These are phyloP conservation scores for Penaeus monodon DNA, from an alignment of 2,888 invertebrate species.

Conservation along the genomic window DNA sequence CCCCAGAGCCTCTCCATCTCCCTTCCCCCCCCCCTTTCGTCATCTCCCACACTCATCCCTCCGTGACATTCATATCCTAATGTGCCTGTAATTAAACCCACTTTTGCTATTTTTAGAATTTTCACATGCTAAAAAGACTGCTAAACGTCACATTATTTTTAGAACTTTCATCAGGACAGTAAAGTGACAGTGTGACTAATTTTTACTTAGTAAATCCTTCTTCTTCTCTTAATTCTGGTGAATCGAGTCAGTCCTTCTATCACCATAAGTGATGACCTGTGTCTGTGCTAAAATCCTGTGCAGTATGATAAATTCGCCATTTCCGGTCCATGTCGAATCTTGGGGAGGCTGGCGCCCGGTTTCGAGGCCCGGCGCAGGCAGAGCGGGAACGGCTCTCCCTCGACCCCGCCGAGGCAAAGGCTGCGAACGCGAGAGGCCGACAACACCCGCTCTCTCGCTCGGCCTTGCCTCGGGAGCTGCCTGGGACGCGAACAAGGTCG, in stretches of 20 bases:
- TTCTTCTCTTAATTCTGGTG: constrained; percentile 41
- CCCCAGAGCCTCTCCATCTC: not conserved
- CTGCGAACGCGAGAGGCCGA: too few relatives aligned
- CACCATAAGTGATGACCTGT: constrained; percentile 38
- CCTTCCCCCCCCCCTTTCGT: constrained; percentile 3
- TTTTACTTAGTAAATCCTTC: constrained; percentile 39
- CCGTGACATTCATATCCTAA: constrained; percentile 40
- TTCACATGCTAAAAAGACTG: constrained; percentile 48
- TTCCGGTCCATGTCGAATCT: constrained; percentile 13
- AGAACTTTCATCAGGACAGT: constrained; percentile 61
- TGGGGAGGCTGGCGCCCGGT: not conserved
- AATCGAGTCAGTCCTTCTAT: constrained; percentile 31
- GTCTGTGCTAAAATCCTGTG: constrained; percentile 54
- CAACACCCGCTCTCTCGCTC: too few relatives aligned
- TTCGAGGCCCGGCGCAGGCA: not conserved
- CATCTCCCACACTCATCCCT: constrained; percentile 45
- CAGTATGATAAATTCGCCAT: constrained; percentile 36
- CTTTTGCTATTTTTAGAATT: constrained; percentile 35
- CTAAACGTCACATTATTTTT: constrained; percentile 51
- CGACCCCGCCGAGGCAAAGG: too few relatives aligned
- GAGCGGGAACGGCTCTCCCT: too few relatives aligned
- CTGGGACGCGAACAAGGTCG: not conserved
- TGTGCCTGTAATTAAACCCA: constrained; percentile 36
- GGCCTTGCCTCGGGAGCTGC: not conserved
- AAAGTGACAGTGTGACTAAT: constrained; percentile 58